These are phyloP conservation scores for Tubulanus polymorphus DNA, from an alignment of 2,888 invertebrate species.

Conservation along the genomic window DNA sequence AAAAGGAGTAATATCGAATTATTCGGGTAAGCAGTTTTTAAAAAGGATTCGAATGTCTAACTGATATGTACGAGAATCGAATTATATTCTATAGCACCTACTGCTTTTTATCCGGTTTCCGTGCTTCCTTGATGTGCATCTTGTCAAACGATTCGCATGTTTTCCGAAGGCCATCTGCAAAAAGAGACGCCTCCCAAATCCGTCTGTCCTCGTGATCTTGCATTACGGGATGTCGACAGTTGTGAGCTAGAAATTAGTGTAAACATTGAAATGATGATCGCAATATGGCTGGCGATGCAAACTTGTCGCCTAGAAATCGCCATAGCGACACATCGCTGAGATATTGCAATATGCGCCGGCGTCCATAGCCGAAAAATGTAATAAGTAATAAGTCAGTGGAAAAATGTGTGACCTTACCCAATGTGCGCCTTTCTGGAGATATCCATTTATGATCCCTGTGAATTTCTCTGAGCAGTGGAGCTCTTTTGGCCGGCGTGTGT, in stretches of 20 bases:
- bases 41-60: background rate
- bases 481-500: slow-evolving; percentile 22
- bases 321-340: no score
- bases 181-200: slow-evolving; percentile 39
- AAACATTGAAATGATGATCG: background rate
- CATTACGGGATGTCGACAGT: slow-evolving; percentile 35
- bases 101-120: slow-evolving; percentile 20
- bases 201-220: slow-evolving; percentile 28
- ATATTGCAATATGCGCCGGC: no score
- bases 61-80: background rate
- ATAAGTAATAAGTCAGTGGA: no score
- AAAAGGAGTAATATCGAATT: no score
- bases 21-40: no score
- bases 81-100: background rate
- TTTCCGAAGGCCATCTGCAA: slow-evolving; percentile 35
- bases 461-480: slow-evolving; percentile 27
- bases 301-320: no score
- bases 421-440: no score
- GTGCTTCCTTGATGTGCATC: slow-evolving; percentile 25
- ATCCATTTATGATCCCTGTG: slow-evolving; percentile 27
- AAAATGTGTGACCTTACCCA: no score
- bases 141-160: slow-evolving; percentile 30
- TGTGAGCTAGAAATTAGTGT: slow-evolving; percentile 32
- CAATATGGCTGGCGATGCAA: background rate
- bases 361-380: no score